A percentile compares a stretch with the other conserved stretches of the same genome.
These are phyloP conservation scores for Alouatta palliata DNA, from an alignment of 2,113 vertebrate genomes.

Conservation along the genomic window DNA sequence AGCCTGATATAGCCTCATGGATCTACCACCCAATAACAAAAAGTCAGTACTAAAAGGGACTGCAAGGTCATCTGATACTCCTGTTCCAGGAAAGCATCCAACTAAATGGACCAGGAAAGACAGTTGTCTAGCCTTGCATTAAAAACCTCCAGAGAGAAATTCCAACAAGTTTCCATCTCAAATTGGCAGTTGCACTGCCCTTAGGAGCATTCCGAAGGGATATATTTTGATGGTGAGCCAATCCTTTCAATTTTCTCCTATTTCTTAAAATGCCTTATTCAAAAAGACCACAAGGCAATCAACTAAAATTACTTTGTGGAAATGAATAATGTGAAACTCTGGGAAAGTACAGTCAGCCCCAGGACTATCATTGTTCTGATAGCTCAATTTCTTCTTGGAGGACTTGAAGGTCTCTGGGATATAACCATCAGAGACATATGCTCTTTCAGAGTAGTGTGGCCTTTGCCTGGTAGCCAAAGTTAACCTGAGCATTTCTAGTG, in stretches of 20 bases:
- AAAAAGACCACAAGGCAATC: slow-evolving; percentile 70
- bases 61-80: slow-evolving; percentile 10
- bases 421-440: neutral
- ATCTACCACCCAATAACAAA: neutral
- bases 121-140: neutral
- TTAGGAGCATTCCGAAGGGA: slow-evolving; percentile 18
- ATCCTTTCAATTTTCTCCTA: slow-evolving; percentile 53
- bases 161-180: slow-evolving; percentile 54
- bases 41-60: neutral
- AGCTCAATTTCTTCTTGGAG: slow-evolving; percentile 46
- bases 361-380: neutral
- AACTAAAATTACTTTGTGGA: slow-evolving; percentile 71
- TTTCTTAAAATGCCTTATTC: slow-evolving; percentile 69
- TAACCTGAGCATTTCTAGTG: neutral
- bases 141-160: slow-evolving; percentile 45
- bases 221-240: slow-evolving; percentile 52
- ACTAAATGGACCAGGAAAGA: slow-evolving; percentile 40
- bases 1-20: neutral
- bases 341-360: slow-evolving; percentile 28
- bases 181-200: neutral
- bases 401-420: neutral
- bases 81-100: slow-evolving; percentile 45
- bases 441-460: neutral
- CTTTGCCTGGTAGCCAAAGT: neutral
- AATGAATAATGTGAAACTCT: slow-evolving; percentile 63